These are phyloP conservation scores for Hemithea aestivaria DNA, from an alignment of 2,888 invertebrate genomes.

Conservation along the genomic window DNA sequence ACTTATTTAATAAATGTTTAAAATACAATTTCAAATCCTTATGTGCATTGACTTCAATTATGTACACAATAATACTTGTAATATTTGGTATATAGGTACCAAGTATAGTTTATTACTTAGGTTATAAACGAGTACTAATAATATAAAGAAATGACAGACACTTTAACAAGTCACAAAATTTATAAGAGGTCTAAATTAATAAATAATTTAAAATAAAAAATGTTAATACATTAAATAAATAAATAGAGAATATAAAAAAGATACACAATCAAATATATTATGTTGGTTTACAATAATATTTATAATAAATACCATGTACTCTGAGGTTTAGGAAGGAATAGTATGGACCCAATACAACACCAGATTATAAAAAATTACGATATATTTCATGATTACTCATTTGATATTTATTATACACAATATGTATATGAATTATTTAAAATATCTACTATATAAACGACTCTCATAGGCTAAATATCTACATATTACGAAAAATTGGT, in stretches of 20 bases:
- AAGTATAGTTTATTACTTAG: no score
- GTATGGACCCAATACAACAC: conserved; percentile 45
- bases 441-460: no score
- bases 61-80: conserved; percentile 33
- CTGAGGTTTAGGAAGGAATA: conserved; percentile 48
- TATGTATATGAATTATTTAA: no score
- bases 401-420: conserved; percentile 4
- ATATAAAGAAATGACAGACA: no score
- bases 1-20: conserved; percentile 12
- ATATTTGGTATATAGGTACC: no score
- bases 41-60: conserved; percentile 48
- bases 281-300: conserved; percentile 7
- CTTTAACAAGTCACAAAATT: no score
- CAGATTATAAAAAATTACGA: conserved; percentile 6
- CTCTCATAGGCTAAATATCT: background rate
- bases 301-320: background rate
- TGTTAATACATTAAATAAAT: no score
- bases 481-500: conserved; percentile 19
- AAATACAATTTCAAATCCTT: conserved; percentile 67
- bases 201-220: no score
- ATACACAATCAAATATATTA: no score
- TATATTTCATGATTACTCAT: conserved; percentile 4
- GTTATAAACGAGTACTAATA: no score
- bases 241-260: no score
- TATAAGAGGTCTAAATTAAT: no score